These are phyloP conservation scores for Portevinia maculata DNA, from an alignment of 2,888 invertebrate species.

Conservation along the genomic window DNA sequence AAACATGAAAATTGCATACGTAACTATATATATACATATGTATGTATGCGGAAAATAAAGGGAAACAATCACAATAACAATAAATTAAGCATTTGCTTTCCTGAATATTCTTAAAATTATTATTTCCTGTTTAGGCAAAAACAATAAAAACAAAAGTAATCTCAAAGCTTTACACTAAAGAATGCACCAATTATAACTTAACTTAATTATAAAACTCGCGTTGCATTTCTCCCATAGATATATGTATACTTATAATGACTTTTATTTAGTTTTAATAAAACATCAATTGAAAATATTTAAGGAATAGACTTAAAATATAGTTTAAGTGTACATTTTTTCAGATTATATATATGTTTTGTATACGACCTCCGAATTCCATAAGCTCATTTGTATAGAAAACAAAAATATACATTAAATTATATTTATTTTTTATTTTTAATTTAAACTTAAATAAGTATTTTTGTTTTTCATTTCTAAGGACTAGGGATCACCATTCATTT, in stretches of 20 bases:
- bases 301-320: constrained; percentile 4
- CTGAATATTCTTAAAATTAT: constrained; percentile 19
- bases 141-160: neutral
- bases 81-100: constrained; percentile 51
- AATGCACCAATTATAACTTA: constrained; percentile 58
- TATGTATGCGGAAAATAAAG: constrained; percentile 21
- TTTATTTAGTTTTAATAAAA: constrained; percentile 3
- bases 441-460: neutral
- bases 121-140: constrained; percentile 31
- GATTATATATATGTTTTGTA: constrained; percentile 32
- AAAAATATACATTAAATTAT: constrained; percentile 20
- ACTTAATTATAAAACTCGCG: constrained; percentile 36
- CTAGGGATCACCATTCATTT: constrained; percentile 70
- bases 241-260: neutral
- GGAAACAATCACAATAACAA: constrained; percentile 66
- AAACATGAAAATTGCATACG: constrained; percentile 13
- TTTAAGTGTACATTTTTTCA: too few relatives aligned
- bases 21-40: neutral
- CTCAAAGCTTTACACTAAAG: constrained; percentile 55
- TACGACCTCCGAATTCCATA: constrained; percentile 70
- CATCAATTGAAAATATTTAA: neutral
- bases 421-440: constrained; percentile 4
- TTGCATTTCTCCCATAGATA: neutral
- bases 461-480: constrained; percentile 60
- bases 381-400: constrained; percentile 32